phyloP scores from a whole-genome alignment of 2,888 invertebrate genomes.

The Clivina fossor region DNA sequence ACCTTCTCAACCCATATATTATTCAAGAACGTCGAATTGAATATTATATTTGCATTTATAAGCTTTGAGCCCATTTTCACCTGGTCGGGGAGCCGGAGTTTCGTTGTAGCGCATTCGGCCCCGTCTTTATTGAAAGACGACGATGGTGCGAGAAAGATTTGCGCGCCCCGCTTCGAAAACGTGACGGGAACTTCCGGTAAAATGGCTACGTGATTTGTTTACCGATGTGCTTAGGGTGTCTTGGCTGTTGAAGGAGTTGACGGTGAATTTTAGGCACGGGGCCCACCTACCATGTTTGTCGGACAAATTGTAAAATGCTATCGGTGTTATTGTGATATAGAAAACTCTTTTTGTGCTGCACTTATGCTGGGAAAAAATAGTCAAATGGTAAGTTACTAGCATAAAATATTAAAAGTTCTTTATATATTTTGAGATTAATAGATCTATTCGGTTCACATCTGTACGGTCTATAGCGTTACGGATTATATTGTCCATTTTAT shows the following conservation, averaged over 20 bases:
- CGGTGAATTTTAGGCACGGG: too few species aligned
- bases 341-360: too few species aligned
- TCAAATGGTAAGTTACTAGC: too few species aligned
- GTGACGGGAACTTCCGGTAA: slow-evolving; percentile 28
- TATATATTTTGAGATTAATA: too few species aligned
- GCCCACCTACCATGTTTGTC: too few species aligned
- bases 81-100: slow-evolving; percentile 5
- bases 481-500: too few species aligned
- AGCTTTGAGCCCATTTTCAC: slow-evolving; percentile 21
- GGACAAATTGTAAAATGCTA: too few species aligned
- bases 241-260: background rate
- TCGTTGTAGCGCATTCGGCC: background rate
- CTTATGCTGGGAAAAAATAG: too few species aligned
- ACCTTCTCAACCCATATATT: slow-evolving; percentile 32
- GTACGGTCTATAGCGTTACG: too few species aligned
- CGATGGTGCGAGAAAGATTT: background rate
- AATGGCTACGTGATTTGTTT: slow-evolving; percentile 28
- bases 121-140: slow-evolving; percentile 3
- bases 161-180: background rate
- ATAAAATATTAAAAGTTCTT: too few species aligned
- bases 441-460: too few species aligned
- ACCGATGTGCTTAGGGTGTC: slow-evolving; percentile 9
- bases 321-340: too few species aligned
- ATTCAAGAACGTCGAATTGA: slow-evolving; percentile 31
- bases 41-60: slow-evolving; percentile 36